Evolutionary conservation across 2,888 invertebrate species (phyloP), one percentile per base, ranked within the genome.

Genomic region (Drosophila infuscata): DNA sequence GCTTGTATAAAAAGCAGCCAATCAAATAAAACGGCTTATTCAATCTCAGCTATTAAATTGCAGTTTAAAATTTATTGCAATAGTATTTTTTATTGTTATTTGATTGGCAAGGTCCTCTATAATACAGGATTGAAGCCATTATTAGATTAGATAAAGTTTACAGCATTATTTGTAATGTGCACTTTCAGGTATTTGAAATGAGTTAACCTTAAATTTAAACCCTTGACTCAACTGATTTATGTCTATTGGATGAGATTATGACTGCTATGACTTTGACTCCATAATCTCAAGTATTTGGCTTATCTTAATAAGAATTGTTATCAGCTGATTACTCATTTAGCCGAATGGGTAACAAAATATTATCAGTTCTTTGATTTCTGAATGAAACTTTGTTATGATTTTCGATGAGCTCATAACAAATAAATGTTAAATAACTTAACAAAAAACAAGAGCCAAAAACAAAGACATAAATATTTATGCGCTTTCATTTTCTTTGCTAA

Each of bases 281-380:
- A 54, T 77, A 76, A 77, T 65, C 67, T 75, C 8, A 6, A 53
- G 56, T 51, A 58, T 58, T 70, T 8, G 20, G 59, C 63, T 77
- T 77, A 75, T 77, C 75, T 30, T 20, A 30, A 41, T 30, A n/a
- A 41, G 43, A 65, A 53, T 48, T 52, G 35, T 62, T 72, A 78
- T 79, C 78, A 63, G 35, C 30, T 41, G 68, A 51, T 54, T 54
- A n/a, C 48, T 35, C 46, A 67, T 57, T 52, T 35, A 46, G 32
- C n/a, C 17, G 48, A 36, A 35, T 36, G 46, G 41, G 25, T 36
- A 59, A 63, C 52, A 41, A 36, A 56, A 17, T 48, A 41, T 60
- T 38, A 68, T 60, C 48, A 49, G 36, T 17, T 52, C 11, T 48
- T 41, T 41, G 63, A 61, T 25, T 56, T 61, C 57, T 41, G 9